Evolutionary conservation across 2,888 invertebrate species (phyloP).

Genomic region (Xestoiulus laeticollis): DNA sequence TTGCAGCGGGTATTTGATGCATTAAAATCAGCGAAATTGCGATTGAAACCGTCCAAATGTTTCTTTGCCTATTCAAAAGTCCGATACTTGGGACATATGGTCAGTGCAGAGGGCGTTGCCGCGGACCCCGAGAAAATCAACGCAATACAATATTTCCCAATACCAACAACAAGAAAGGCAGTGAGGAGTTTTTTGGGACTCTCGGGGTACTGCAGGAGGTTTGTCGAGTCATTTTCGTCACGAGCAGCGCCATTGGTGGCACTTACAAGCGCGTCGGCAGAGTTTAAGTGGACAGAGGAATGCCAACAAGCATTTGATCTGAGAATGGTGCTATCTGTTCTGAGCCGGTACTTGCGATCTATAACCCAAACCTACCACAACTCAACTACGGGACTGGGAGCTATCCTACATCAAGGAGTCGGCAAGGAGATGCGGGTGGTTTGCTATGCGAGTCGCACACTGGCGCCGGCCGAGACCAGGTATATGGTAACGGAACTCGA

Average conservation of each 20-base stretch:
- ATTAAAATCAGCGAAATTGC: neutral
- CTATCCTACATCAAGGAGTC: neutral
- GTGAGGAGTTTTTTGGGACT: neutral
- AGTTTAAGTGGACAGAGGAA: neutral
- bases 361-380: neutral
- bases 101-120: neutral
- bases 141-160: neutral
- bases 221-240: neutral
- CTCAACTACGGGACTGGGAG: neutral
- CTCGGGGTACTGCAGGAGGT: neutral
- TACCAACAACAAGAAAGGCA: neutral
- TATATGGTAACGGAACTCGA: too few relatives aligned
- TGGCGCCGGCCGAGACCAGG: neutral
- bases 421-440: neutral
- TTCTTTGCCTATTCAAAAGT: neutral
- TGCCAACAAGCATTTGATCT: neutral
- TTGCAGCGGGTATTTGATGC: neutral
- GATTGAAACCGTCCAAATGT: slow-evolving; percentile 42
- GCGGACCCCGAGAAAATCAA: slow-evolving; percentile 19
- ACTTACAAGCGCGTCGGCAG: neutral
- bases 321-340: neutral
- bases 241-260: neutral
- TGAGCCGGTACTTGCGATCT: neutral
- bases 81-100: slow-evolving; percentile 40
- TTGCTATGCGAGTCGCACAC: neutral